Conservation (phyloP, 2,113 vertebrate genomes). For the Halichoerus grypus region DNA sequence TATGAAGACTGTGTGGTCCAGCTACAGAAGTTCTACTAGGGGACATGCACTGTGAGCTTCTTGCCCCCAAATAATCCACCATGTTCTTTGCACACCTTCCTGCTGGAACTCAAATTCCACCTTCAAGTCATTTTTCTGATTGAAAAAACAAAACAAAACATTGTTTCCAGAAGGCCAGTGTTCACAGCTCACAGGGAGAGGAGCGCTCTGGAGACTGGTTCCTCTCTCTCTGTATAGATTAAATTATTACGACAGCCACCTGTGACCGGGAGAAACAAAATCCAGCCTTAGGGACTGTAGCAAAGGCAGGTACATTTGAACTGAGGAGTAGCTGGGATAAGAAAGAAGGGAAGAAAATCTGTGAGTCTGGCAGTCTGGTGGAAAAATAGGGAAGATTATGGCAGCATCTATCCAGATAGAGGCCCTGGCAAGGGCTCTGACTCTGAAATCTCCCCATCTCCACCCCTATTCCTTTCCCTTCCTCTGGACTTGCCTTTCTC, state of each 20-base stretch:
- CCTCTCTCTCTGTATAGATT: neutral
- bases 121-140: neutral
- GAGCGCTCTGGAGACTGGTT: neutral
- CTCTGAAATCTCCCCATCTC: neutral
- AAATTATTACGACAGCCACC: neutral
- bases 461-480: neutral
- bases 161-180: neutral
- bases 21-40: neutral
- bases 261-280: constrained; percentile 36
- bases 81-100: neutral
- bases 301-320: neutral
- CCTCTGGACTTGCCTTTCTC: neutral
- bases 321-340: neutral
- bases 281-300: neutral
- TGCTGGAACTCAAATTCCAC: neutral
- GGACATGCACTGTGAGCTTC: neutral
- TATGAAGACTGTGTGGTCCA: neutral
- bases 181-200: neutral
- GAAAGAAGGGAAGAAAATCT: neutral
- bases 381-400: neutral
- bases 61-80: neutral
- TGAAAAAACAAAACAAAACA: neutral
- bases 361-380: neutral
- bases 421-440: neutral
- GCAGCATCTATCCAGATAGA: neutral